Percentiles rank a stretch among this genome's conserved stretches.
Evolutionary conservation across 2,113 vertebrate species (phyloP).

Genomic region (Dissostichus mawsoni): DNA sequence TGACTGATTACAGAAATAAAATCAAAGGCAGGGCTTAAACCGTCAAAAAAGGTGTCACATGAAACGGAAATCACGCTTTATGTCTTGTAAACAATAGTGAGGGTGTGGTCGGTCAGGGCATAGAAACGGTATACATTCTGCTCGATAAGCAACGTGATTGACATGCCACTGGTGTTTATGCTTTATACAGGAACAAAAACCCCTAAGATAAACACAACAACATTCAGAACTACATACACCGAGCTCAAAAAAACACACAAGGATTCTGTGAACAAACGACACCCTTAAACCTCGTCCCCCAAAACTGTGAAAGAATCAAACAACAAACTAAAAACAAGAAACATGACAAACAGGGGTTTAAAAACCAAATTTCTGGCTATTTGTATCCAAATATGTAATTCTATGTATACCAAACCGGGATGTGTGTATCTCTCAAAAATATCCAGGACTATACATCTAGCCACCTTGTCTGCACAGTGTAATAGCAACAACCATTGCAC

Average conservation of each 20-base stretch:
- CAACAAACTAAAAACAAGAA: conserved; percentile 47
- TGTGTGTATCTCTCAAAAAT: conserved; percentile 43
- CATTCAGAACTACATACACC: conserved; percentile 64
- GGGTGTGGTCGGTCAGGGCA: conserved; percentile 69
- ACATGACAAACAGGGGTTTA: conserved; percentile 39
- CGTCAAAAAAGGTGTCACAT: conserved; percentile 44
- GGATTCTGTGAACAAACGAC: conserved; percentile 65
- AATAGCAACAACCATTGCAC: conserved; percentile 77
- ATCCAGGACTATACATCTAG: conserved; percentile 69
- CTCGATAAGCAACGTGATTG: conserved; percentile 79
- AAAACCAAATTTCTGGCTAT: conserved; percentile 50
- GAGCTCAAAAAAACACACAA: conserved; percentile 63
- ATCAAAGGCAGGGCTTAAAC: conserved; percentile 74
- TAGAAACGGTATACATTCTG: conserved; percentile 84
- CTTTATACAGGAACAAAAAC: conserved; percentile 66
- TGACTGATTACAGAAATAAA: conserved; percentile 58
- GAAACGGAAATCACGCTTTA: conserved; percentile 70
- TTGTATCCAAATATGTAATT: conserved; percentile 54
- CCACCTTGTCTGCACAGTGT: conserved; percentile 79
- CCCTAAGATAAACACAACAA: conserved; percentile 66
- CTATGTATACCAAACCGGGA: conserved; percentile 51
- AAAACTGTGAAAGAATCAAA: conserved; percentile 56
- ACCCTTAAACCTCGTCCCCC: conserved; percentile 22
- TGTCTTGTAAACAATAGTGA: conserved; percentile 83
- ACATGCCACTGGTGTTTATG: conserved; percentile 80